phyloP scores from a whole-genome alignment of 2,888 invertebrate genomes.

The Calliphora vomitoria region DNA sequence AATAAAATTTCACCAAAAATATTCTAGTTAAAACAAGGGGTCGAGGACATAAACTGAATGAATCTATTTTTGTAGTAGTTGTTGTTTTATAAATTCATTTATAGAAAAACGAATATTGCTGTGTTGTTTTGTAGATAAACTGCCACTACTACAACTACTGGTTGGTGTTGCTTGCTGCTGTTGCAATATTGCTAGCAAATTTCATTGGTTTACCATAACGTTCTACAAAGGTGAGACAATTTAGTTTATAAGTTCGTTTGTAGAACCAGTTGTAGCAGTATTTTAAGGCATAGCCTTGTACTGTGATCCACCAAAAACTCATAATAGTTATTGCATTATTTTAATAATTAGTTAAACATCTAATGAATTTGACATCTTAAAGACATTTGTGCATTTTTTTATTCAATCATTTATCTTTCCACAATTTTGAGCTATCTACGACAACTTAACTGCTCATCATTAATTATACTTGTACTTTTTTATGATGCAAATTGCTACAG shows the following conservation, averaged over 20 bases:
- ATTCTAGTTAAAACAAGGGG: slow-evolving; percentile 59
- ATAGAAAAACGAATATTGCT: slow-evolving; percentile 46
- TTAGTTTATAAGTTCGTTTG: background rate
- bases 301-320: too few species aligned
- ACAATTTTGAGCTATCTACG: too few species aligned
- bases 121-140: slow-evolving; percentile 54
- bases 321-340: too few species aligned
- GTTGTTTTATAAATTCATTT: slow-evolving; percentile 66
- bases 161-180: slow-evolving; percentile 1
- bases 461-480: too few species aligned
- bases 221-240: background rate
- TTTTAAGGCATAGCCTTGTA: background rate
- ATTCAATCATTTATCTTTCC: too few species aligned
- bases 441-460: too few species aligned
- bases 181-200: slow-evolving; percentile 48
- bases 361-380: too few species aligned
- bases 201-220: slow-evolving; percentile 38
- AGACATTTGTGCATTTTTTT: too few species aligned
- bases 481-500: too few species aligned
- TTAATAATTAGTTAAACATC: too few species aligned
- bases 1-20: slow-evolving; percentile 70
- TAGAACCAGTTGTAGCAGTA: too few species aligned
- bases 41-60: slow-evolving; percentile 51
- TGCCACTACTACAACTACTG: slow-evolving; percentile 7
- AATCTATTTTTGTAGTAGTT: slow-evolving; percentile 44